Conservation (phyloP, 1,140 invertebrate genomes). For the Eurosta solidaginis region DNA sequence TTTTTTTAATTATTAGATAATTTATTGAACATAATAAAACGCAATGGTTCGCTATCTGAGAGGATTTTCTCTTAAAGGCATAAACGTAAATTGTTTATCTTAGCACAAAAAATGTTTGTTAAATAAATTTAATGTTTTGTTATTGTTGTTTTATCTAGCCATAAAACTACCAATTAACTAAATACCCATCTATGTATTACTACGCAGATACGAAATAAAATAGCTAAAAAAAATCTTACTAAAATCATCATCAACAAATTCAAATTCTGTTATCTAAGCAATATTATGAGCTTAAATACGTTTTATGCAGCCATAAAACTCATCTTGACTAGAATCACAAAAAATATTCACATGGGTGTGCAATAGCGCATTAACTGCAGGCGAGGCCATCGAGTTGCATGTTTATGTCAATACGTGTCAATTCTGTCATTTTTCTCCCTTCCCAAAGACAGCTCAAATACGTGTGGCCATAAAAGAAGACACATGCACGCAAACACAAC, state of each 20-base stretch:
- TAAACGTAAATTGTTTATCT: too few species aligned
- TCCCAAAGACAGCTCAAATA: neutral
- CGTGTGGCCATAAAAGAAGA: neutral
- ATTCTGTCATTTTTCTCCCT: conserved; percentile 5
- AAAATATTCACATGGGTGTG: neutral
- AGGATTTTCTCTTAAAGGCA: too few species aligned
- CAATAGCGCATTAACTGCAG: neutral
- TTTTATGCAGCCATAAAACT: neutral
- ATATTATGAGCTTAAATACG: neutral
- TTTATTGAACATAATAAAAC: too few species aligned
- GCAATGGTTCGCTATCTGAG: too few species aligned
- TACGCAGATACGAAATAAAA: too few species aligned
- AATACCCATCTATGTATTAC: too few species aligned
- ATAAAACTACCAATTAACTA: too few species aligned
- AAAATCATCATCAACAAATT: neutral
- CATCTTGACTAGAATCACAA: neutral
- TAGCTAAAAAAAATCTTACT: too few species aligned
- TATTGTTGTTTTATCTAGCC: too few species aligned
- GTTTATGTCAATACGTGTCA: conserved; percentile 17
- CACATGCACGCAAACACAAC: neutral
- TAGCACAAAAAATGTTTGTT: too few species aligned
- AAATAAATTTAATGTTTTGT: too few species aligned
- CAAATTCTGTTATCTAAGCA: neutral
- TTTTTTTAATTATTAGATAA: too few species aligned
- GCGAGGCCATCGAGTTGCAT: neutral